Evolutionary conservation across 2,113 vertebrate genomes (phyloP).

Genomic region (Ciconia boyciana): DNA sequence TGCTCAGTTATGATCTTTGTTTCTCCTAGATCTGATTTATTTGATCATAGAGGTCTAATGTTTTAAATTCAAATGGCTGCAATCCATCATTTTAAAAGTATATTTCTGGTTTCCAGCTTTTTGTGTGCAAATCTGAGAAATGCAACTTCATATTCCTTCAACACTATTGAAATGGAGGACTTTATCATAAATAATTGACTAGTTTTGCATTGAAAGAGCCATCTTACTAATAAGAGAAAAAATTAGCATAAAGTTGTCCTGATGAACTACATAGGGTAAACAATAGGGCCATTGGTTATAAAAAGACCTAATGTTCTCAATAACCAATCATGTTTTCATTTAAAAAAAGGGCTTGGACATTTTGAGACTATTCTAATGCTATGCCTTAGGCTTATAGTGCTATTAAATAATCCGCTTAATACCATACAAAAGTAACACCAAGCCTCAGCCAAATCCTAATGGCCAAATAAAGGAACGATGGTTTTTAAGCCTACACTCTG

Average conservation of each 20-base stretch:
- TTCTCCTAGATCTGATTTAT: neutral
- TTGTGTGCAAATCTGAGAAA: neutral
- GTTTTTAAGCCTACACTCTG: neutral
- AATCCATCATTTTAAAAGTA: neutral
- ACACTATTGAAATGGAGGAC: neutral
- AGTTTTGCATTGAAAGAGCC: neutral
- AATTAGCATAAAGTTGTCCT: neutral
- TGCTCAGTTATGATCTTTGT: neutral
- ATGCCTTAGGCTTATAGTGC: neutral
- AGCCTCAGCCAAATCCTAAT: neutral
- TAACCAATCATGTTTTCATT: neutral
- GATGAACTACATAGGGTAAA: neutral
- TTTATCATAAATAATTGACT: constrained; percentile 27
- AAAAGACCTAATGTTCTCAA: neutral
- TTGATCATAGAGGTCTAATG: neutral
- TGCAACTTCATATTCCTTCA: neutral
- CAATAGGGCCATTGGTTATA: neutral
- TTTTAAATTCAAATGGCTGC: neutral
- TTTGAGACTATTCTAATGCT: neutral
- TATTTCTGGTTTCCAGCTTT: neutral
- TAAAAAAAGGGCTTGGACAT: neutral
- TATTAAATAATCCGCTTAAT: neutral
- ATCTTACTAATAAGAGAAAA: neutral
- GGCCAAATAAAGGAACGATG: neutral
- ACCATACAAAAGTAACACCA: neutral